phyloP scores from a whole-genome alignment of 2,113 vertebrate species.

The Halichoerus grypus region DNA sequence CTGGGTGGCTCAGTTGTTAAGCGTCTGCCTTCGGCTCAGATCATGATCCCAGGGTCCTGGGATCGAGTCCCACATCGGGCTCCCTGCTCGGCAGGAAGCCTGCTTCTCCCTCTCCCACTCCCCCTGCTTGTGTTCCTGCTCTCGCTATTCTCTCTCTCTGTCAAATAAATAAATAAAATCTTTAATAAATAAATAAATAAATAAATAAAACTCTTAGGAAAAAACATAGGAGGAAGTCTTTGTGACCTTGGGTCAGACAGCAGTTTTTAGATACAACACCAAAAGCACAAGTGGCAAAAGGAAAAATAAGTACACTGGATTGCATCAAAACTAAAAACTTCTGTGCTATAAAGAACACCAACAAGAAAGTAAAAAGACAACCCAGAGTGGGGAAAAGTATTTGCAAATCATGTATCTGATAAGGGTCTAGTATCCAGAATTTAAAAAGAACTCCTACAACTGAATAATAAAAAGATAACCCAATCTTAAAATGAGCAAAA shows the following conservation, averaged over 20 bases:
- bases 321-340: conserved; percentile 24
- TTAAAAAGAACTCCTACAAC: not conserved
- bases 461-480: not conserved
- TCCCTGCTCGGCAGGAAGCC: too few relatives aligned
- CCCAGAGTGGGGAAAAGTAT: not conserved
- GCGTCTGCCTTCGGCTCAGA: too few relatives aligned
- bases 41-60: too few relatives aligned
- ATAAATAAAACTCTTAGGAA: not conserved
- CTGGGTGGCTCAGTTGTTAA: too few relatives aligned
- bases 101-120: too few relatives aligned
- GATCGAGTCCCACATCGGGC: too few relatives aligned
- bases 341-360: not conserved
- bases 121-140: too few relatives aligned
- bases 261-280: not conserved
- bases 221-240: not conserved
- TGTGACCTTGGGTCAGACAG: not conserved
- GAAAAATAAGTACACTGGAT: not conserved
- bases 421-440: not conserved
- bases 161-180: too few relatives aligned
- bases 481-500: conserved; percentile 25
- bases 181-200: too few relatives aligned
- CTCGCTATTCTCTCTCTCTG: too few relatives aligned
- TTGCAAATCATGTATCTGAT: not conserved
- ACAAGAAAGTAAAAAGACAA: not conserved
- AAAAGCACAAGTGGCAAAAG: conserved; percentile 22